These are phyloP conservation scores for Bombycilla garrulus DNA, from an alignment of 2,113 vertebrate genomes.

Conservation along the genomic window DNA sequence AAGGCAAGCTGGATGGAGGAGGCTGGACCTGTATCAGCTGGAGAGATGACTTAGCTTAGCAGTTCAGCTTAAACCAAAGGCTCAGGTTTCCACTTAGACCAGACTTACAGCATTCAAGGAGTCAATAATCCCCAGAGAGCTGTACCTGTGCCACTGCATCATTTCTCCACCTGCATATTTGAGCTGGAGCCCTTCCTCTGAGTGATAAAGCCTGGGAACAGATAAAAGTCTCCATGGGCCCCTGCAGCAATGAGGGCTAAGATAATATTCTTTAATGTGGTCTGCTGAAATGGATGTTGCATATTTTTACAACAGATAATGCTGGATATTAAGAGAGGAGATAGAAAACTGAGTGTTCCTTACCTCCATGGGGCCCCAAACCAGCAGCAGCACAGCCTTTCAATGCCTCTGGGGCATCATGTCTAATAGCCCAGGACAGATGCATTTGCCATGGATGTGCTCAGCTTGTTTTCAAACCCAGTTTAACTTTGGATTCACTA, in stretches of 20 bases:
- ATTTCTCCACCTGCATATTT: background rate
- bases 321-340: background rate
- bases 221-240: background rate
- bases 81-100: background rate
- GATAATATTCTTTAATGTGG: background rate
- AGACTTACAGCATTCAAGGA: accelerated
- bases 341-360: background rate
- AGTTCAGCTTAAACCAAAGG: background rate
- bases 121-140: background rate
- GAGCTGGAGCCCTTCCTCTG: background rate
- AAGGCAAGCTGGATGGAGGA: background rate
- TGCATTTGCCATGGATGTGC: background rate
- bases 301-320: background rate
- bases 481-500: background rate
- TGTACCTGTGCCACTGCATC: background rate
- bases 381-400: background rate
- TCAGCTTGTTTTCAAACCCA: background rate
- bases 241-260: background rate
- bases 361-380: background rate
- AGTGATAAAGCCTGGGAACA: background rate
- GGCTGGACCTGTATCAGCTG: background rate
- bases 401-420: background rate
- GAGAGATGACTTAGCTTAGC: background rate
- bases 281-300: background rate
- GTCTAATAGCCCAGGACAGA: background rate